Evolutionary conservation across 2,113 vertebrate species (phyloP).

Genomic region (Psilopogon haemacephalus): DNA sequence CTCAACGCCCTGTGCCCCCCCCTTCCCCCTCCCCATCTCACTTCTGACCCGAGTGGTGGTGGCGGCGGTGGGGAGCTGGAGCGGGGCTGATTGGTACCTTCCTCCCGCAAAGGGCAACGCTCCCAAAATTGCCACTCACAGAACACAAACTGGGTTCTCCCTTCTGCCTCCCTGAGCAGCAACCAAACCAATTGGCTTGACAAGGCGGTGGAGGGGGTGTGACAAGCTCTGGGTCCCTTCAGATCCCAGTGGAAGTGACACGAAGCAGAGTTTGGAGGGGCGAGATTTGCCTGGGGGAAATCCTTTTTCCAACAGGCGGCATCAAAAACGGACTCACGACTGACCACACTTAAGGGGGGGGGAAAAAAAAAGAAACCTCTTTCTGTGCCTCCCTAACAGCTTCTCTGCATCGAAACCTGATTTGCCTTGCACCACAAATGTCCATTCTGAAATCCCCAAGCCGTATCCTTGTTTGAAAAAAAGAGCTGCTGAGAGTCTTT

Average conservation of each 20-base stretch:
- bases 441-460: background rate
- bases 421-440: background rate
- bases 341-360: background rate
- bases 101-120: background rate
- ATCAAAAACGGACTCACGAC: background rate
- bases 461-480: slow-evolving; percentile 60
- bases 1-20: slow-evolving; percentile 12
- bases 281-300: background rate
- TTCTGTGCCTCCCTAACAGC: background rate
- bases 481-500: slow-evolving; percentile 46
- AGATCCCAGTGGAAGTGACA: background rate
- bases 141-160: slow-evolving; percentile 68
- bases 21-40: background rate
- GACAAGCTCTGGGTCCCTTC: background rate
- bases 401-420: background rate
- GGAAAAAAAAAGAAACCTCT: background rate
- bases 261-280: background rate
- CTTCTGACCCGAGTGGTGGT: slow-evolving; percentile 28
- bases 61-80: slow-evolving; percentile 33
- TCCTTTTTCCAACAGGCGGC: background rate
- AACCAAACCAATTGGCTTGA: slow-evolving; percentile 52
- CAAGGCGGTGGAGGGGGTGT: background rate
- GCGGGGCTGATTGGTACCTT: background rate
- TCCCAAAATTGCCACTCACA: slow-evolving; percentile 55
- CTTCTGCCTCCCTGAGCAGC: background rate